Base-by-base conservation (phyloP, 2,113 vertebrate species). In the Gymnocephalus cernua region DNA sequence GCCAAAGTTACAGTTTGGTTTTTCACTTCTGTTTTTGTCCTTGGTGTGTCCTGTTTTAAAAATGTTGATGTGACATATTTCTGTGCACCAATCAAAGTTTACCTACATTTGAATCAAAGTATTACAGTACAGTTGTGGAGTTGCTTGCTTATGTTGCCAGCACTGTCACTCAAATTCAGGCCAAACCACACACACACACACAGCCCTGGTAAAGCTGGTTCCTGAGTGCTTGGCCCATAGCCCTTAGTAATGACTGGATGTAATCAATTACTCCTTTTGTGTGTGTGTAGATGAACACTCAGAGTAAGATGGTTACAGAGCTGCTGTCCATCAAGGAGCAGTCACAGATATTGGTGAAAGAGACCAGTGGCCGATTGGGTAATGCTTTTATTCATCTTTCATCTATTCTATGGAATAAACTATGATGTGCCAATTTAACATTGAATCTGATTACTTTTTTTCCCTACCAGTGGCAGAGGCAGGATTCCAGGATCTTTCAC, bases 291-390 rank as follows among this genome's bases (percentile, higher is more conserved):
- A 93, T 95, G 93, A 93, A 95, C 58, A 85, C 89, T 45, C 94
- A 95, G 73, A 91, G 90, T 74, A 94, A 94, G 86, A 92, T 95
- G 83, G 67, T 93, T 47, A 79, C 70, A 83, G 86, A 90, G 62
- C 90, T 95, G 51, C 84, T 88, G 69, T 92, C 92, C 23, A 91
- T 94, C 79, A 93, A 93, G 84, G 85, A 95, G 51, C 84, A 92
- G 32, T 91, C 93, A 12, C 85, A 93, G 69, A 63, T 91, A 18
- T 44, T 94, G 53, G 76, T 96, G 53, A 95, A 95, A 74, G 91
- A 95, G 88, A 95, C 93, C 41, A 96, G 95, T 79, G 56, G 86
- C 8, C 85, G 82, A 74, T 56, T 96, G 67, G 94, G 95, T 95
- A 92, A 93, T 44, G 2, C 25, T 47, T 78, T 59, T 47, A 41